Evolutionary conservation across 1,140 invertebrate genomes (phyloP), one percentile per base, ranked within the genome.

Genomic region (Diprion similis): DNA sequence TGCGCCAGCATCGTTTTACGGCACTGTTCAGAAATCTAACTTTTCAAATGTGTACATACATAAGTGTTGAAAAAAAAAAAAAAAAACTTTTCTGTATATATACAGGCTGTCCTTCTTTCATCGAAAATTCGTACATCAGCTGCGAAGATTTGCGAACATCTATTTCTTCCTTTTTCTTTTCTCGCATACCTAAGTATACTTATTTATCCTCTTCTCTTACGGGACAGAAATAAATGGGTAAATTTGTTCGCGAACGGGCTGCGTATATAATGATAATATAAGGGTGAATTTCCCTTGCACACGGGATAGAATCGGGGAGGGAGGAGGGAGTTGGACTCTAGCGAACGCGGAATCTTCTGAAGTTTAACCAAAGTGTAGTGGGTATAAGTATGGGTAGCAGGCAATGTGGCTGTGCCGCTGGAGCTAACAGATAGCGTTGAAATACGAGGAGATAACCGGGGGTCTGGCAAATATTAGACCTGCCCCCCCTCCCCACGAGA

Each of bases 371-470:
- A 59, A 59, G 51, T 59, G 51, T 59, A 17, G 24, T 37, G 24
- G 24, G 24, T 37, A 37, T 37, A 37, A 37, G 24, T 37, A 37
- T 37, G 24, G 24, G 24, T 37, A 37, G 2, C 24, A 37, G 51
- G 51, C 51, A 59, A 59, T 59, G 51, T 59, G 51, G 69, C 73
- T 71, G 68, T 48, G 77, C 73, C 68, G 75, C 70, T 70, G 68
- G 17, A 47, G 7, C 11, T 68, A n/a, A 59, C 11, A 77, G 79
- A 80, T 81, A 81, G 47, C 73, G 75, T 46, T 80, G 71, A 78
- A 80, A 76, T 78, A 76, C 68, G 45, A 46, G 64, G 51, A 69
- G 78, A 82, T 81, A 81, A 82, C 74, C 74, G 70, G 46, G 66
- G 71, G 8, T 75, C 74, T 71, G 71, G 72, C 66, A 75, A 78